phyloP scores from a whole-genome alignment of 2,888 invertebrate species.

The Ceratothoa steindachneri region DNA sequence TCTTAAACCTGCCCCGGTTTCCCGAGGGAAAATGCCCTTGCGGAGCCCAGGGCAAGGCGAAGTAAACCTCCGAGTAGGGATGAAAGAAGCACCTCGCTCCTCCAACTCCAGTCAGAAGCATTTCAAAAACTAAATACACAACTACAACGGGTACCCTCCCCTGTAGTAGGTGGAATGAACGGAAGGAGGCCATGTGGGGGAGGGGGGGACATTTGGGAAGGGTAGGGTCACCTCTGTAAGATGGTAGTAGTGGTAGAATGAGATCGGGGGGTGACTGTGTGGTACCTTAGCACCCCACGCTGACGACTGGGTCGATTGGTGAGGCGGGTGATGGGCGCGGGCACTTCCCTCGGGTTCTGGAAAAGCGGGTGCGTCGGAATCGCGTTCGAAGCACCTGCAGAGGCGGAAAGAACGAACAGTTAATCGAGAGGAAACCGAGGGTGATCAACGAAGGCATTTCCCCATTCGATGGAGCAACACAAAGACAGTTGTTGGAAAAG shows the following conservation, averaged over 20 bases:
- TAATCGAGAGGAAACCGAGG: background rate
- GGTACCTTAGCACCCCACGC: constrained; percentile 46
- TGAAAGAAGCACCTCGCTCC: too few species aligned
- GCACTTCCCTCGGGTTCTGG: constrained; percentile 45
- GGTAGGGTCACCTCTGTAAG: constrained; percentile 44
- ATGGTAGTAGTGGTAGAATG: constrained; percentile 44
- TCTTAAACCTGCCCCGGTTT: too few species aligned
- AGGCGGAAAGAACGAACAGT: background rate
- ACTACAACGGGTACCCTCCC: constrained; percentile 5
- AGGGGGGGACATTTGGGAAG: constrained; percentile 4
- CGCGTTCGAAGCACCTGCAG: constrained; percentile 32
- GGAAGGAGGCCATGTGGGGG: background rate
- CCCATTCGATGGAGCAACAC: too few species aligned
- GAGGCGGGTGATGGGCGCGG: constrained; percentile 26
- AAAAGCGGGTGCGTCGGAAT: constrained; percentile 45
- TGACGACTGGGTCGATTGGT: constrained; percentile 35
- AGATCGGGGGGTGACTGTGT: constrained; percentile 35
- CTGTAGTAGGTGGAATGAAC: background rate
- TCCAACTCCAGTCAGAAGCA: too few species aligned
- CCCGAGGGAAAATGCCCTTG: too few species aligned
- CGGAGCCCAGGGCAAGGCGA: too few species aligned
- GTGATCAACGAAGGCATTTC: too few species aligned
- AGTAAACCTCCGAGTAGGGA: too few species aligned
- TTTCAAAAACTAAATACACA: background rate
- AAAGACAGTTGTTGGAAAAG: too few species aligned